Base-by-base conservation (phyloP, 2,113 vertebrate species). In the Sceloporus tristichus region DNA sequence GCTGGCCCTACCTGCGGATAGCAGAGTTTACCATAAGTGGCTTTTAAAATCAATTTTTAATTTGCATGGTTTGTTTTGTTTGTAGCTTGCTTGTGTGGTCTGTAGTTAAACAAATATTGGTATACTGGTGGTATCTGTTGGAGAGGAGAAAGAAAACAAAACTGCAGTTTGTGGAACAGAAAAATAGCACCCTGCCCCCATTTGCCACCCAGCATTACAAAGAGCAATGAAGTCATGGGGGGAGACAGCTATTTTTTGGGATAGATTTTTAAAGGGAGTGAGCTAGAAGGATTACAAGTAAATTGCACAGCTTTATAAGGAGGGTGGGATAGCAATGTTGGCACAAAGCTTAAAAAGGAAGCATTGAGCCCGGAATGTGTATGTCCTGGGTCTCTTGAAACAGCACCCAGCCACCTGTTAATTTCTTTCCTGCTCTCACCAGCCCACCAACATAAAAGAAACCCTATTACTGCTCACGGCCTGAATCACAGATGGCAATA, bases 401-500 rank as follows among this genome's bases (percentile, higher is more conserved):
- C 23, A 65, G 76, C 77, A 79, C 65, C 29, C 62, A 42, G 16
- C 21, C 42, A 82, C 56, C 53, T 75, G 42, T 80, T 80, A 62
- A 73, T 76, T 75, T 86, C 56, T 77, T 76, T 19, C 56, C 79
- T 1, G 10, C 48, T 82, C n/a, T 42, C 27, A 77, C 85, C 34
- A 82, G 38, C 74, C 42, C 66, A 62, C 34, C 34, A 14, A 76
- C 73, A 86, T 82, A 40, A 89, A 85, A 82, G 78, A 79, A 42
- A 65, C n/a, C 21, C 11, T 54, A 86, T 65, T 89, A 62, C 75
- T 85, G 19, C 59, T 65, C 77, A 80, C 83, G 53, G 68, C 40
- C 70, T 82, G 59, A 88, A 68, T 76, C 59, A 29, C 79, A 89
- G 71, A 86, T 34, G 53, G 79, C 42, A 89, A 82, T 56, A 82